Percentiles rank a stretch among this genome's conserved stretches.
phyloP scores from a whole-genome alignment of 2,113 vertebrate genomes.

The Chaetorhynchus papuensis region DNA sequence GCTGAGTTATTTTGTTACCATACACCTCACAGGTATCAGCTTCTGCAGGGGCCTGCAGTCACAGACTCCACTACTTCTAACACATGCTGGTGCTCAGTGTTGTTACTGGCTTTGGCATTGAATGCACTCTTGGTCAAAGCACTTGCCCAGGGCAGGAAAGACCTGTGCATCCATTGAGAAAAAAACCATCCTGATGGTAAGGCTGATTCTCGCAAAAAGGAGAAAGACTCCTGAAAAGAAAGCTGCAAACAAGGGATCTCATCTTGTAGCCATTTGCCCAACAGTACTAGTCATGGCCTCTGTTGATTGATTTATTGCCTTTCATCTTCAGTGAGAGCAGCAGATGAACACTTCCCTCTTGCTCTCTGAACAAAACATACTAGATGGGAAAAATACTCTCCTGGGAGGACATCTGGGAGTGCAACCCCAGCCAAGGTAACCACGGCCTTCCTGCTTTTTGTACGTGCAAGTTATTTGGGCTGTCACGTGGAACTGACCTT shows the following conservation, averaged over 20 bases:
- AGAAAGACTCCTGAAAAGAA: not conserved
- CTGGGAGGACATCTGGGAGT: not conserved
- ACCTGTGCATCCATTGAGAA: not conserved
- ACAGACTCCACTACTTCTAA: not conserved
- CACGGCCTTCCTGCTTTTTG: not conserved
- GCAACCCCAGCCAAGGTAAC: not conserved
- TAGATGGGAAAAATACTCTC: not conserved
- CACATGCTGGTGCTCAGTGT: not conserved
- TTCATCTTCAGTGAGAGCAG: not conserved
- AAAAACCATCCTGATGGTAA: not conserved
- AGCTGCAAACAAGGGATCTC: not conserved
- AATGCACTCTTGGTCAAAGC: not conserved
- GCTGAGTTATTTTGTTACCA: not conserved
- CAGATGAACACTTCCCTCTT: not conserved
- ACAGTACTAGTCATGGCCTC: not conserved
- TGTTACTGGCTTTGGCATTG: not conserved
- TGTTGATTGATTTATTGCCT: not conserved
- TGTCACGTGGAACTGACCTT: not conserved
- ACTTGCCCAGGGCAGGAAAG: not conserved
- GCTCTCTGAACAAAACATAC: not conserved
- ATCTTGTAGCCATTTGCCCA: not conserved
- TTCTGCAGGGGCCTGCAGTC: not conserved
- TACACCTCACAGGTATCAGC: not conserved
- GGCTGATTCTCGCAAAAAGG: not conserved
- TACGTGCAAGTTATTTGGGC: not conserved